Evolutionary conservation across 2,888 invertebrate species (phyloP), one percentile per base, ranked within the genome.

Genomic region (Charanyca ferruginea): DNA sequence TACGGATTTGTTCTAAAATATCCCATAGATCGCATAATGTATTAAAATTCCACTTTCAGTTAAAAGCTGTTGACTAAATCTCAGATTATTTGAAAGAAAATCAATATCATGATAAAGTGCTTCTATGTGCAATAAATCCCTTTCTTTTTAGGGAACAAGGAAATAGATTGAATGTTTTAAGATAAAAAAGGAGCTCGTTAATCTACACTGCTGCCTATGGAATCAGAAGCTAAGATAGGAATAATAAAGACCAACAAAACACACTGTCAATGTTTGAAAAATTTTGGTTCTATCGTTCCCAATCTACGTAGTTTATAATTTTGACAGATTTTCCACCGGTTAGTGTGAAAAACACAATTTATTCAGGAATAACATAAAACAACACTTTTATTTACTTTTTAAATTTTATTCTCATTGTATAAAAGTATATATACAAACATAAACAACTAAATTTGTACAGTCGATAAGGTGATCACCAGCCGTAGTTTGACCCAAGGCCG

Each of bases 401-500:
- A 80, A 83, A 83, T 84, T 93, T 91, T 92, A 91, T 88, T 92
- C 86, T 86, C 90, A 87, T 91, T 87, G 89, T 92, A 91, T 87
- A 90, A 90, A 90, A 92, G 44, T 66, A 79, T 91, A 93, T 90
- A 93, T 90, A 92, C 86, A 93, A 87, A 85, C 77, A 85, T 87
- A 85, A 90, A 91, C 87, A 90, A 91, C 90, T 91, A 90, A 83
- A 87, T 79, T 87, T 89, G 77, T 87, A 89, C 84, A 89, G 85
- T 86, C 79, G 81, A 85, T 82, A 83, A 84, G 59, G 76, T 86
- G 91, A 92, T 96, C 96, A 97, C 96, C 96, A 97, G 81, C 95
- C 96, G 91, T 97, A 97, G 89, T 90, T 87, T 79, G 96, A 96
- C 77, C 96, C 96, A 65, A 96, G 95, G 69, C 97, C 97, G 79